Conservation (phyloP, 2,888 invertebrate species). For the Nymphalis urticae region DNA sequence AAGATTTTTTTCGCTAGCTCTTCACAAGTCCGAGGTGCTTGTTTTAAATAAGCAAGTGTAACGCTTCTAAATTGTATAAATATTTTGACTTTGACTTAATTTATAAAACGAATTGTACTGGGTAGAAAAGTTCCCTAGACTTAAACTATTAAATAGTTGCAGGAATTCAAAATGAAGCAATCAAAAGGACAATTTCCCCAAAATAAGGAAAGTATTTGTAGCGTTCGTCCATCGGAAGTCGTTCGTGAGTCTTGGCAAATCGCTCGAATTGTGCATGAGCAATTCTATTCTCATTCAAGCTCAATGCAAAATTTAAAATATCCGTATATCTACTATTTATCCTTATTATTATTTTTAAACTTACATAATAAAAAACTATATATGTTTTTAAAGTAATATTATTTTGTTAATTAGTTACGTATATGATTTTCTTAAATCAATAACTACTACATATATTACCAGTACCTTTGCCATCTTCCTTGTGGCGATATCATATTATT, state of each 20-base stretch:
- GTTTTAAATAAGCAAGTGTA: too few species aligned
- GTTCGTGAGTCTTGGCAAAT: constrained; percentile 60
- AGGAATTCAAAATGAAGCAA: constrained; percentile 55
- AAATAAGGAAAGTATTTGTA: constrained; percentile 60
- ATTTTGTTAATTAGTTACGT: too few species aligned
- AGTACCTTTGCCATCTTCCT: too few species aligned
- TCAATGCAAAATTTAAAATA: not conserved
- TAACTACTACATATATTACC: too few species aligned
- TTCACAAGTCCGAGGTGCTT: too few species aligned
- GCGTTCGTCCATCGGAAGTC: constrained; percentile 63
- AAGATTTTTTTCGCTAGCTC: too few species aligned
- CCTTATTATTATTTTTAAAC: not conserved
- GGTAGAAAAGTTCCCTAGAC: too few species aligned
- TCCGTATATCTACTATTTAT: not conserved
- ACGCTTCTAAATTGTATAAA: too few species aligned
- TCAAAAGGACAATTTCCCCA: constrained; percentile 59
- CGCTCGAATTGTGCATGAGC: constrained; percentile 56
- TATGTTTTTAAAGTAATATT: too few species aligned
- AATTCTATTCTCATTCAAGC: constrained; percentile 47
- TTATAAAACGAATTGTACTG: not conserved
- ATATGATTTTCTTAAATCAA: too few species aligned
- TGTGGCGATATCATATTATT: too few species aligned
- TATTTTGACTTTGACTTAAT: too few species aligned
- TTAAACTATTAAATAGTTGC: constrained; percentile 9
- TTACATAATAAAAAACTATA: not conserved